Evolutionary conservation across 2,113 vertebrate species (phyloP).

Genomic region (Entelurus aequoreus): DNA sequence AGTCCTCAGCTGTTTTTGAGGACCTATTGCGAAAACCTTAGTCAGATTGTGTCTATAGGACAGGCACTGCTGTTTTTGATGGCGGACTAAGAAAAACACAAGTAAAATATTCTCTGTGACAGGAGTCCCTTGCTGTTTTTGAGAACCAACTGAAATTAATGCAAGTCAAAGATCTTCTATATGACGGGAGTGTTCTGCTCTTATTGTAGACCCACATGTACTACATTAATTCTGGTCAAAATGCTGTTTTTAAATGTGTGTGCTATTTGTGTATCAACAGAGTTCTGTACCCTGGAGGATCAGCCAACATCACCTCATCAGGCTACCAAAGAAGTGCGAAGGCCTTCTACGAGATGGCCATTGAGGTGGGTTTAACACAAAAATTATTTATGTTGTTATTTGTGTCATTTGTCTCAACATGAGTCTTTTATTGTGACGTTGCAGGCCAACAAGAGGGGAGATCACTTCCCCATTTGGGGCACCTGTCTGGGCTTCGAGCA

Average conservation of each 20-base stretch:
- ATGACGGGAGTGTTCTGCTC: not conserved
- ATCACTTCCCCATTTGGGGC: conserved; percentile 94
- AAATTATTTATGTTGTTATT: not conserved
- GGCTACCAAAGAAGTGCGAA: conserved; percentile 74
- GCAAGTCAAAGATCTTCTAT: not conserved
- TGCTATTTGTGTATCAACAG: conserved; percentile 54
- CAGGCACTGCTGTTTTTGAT: too few species aligned
- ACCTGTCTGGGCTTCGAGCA: conserved; percentile 90
- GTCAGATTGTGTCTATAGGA: too few species aligned
- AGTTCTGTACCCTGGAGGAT: conserved; percentile 84
- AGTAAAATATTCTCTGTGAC: too few species aligned
- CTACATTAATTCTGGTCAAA: not conserved
- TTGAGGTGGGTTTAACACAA: conserved; percentile 67
- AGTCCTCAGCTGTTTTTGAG: too few species aligned
- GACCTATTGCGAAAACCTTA: too few species aligned
- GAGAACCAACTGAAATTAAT: too few species aligned
- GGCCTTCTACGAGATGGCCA: conserved; percentile 79
- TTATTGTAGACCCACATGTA: not conserved
- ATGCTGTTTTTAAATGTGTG: not conserved
- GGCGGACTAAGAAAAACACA: too few species aligned
- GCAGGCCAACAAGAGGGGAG: conserved; percentile 81
- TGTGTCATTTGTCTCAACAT: not conserved
- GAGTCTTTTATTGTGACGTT: conserved; percentile 8
- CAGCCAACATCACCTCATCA: conserved; percentile 72
- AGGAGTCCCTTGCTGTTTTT: too few species aligned